Evolutionary conservation across 2,113 vertebrate genomes (phyloP), one percentile per base, ranked within the genome.

Genomic region (Gymnocephalus cernua): DNA sequence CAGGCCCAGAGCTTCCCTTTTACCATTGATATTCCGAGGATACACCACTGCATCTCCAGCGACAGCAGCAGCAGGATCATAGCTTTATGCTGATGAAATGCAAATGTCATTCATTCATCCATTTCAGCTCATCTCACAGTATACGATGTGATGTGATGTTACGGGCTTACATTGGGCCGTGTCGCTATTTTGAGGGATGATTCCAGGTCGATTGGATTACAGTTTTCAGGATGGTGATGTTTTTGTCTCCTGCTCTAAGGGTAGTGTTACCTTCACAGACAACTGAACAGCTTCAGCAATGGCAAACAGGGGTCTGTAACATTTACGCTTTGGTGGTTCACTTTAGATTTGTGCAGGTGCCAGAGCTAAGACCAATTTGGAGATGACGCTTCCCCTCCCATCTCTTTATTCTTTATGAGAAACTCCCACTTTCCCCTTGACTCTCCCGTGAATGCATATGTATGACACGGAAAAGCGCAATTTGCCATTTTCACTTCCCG

Each of bases 201-300:
- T 84, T 86, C 70, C 87, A 82, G 85, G 82, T 91, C 74, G 76
- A 91, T 89, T 89, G 89, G 90, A 93, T 93, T 89, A 92, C 35
- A 80, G 74, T 82, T 77, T 69, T 53, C 23, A 67, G 47, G 62
- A 64, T 78, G 78, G 63, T 83, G 69, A 71, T 58, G 48, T 70
- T 85, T 41, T 85, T 77, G 54, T 69, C 50, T 64, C 51, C 19
- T 25, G 54, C 56, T 70, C 48, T 21, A 44, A 15, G 44, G 23
- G 45, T 4, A 29, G 65, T 56, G 45, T 50, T 79, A 10, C 68
- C 58, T 85, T 62, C n/a, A 68, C 1, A 4, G 32, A 41, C 51
- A 74, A 15, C 23, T 21, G 32, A 38, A 54, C 41, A 19, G 25
- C 23, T 63, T 27, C 2, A 51, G 21, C 18, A 4, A 21, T 53